Conservation (phyloP, 2,113 vertebrate genomes). For the Labeo rohita region DNA sequence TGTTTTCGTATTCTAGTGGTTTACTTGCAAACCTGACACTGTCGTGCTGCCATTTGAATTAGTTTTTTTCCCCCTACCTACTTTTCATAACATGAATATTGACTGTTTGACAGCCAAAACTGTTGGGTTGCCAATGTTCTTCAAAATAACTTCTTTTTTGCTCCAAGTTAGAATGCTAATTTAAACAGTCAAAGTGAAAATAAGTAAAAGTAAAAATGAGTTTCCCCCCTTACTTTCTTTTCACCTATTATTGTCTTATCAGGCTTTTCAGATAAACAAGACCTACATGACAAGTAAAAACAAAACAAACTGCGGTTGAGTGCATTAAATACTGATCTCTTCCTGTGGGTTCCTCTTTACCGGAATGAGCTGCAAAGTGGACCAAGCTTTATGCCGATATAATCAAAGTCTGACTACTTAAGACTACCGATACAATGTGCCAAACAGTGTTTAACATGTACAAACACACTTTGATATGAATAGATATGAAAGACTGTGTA, state of each 20-base stretch:
- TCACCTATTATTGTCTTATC: neutral
- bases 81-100: no score
- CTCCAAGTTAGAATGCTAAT: no score
- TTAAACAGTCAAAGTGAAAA: no score
- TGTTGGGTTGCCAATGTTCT: no score
- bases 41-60: no score
- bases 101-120: no score
- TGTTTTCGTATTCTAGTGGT: no score
- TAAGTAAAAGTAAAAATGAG: no score
- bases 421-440: neutral
- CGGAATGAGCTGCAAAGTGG: neutral
- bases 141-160: no score
- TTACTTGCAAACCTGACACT: no score
- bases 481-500: neutral
- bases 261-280: neutral
- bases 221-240: neutral
- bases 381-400: neutral
- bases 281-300: neutral
- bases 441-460: neutral
- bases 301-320: neutral
- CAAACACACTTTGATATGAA: neutral
- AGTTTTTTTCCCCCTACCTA: no score
- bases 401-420: neutral
- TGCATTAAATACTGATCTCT: neutral
- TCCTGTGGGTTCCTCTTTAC: constrained; percentile 1